phyloP scores from a whole-genome alignment of 2,888 invertebrate species.

The Stenodera caucasica region DNA sequence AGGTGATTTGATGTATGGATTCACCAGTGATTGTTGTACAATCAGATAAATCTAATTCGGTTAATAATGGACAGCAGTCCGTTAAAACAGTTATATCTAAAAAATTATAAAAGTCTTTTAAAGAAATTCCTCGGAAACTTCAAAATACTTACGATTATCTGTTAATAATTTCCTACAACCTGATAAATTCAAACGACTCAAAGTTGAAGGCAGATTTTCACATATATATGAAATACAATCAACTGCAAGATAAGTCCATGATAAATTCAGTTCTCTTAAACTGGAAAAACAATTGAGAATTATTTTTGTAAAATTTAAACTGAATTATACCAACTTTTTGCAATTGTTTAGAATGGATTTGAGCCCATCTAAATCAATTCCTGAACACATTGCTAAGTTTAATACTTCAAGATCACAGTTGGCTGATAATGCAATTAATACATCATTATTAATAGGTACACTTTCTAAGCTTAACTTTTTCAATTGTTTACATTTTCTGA shows the following conservation, averaged over 20 bases:
- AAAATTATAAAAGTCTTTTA: constrained; percentile 34
- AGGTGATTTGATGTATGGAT: constrained; percentile 62
- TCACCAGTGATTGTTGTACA: constrained; percentile 70
- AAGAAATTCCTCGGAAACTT: constrained; percentile 1
- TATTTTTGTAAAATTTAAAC: constrained; percentile 1
- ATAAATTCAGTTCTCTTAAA: constrained; percentile 73
- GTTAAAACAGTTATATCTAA: constrained; percentile 71
- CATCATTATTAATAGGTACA: constrained; percentile 64
- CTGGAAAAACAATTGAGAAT: constrained; percentile 53
- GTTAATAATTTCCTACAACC: constrained; percentile 77
- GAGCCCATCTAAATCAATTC: constrained; percentile 68
- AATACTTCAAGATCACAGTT: constrained; percentile 73
- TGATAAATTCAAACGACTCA: constrained; percentile 78
- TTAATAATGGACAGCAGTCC: constrained; percentile 67
- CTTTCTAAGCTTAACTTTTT: constrained; percentile 86
- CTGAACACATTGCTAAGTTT: constrained; percentile 81
- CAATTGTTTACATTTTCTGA: constrained; percentile 69
- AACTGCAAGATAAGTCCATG: constrained; percentile 74
- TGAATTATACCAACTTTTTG: constrained; percentile 55
- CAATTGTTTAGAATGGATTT: constrained; percentile 65
- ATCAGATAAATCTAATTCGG: constrained; percentile 89
- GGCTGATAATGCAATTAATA: constrained; percentile 69
- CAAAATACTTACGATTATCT: constrained; percentile 76
- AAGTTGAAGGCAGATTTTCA: constrained; percentile 62
- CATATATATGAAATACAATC: constrained; percentile 65